A percentile compares a stretch with the other conserved stretches of the same genome.
phyloP scores from a whole-genome alignment of 23 tunicate genomes.

The Halocynthia aurantium region DNA sequence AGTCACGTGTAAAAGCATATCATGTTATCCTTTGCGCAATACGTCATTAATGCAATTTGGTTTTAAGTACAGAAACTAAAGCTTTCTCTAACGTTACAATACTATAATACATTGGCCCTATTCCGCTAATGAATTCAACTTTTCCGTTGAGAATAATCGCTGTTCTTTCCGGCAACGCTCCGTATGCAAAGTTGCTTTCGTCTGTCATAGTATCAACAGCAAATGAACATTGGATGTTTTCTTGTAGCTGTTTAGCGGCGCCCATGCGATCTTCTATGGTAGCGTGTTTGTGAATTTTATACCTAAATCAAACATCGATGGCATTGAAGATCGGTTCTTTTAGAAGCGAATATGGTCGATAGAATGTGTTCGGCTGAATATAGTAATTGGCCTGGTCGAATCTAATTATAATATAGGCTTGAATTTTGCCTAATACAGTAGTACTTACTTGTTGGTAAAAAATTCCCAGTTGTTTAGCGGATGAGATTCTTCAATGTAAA shows the following conservation, averaged over 20 bases:
- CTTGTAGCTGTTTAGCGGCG: constrained; percentile 32
- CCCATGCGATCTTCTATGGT: constrained; percentile 24
- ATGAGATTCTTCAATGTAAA: constrained; percentile 58
- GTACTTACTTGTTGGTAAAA: constrained; percentile 26
- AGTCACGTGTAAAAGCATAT: too few relatives aligned
- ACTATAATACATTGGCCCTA: constrained; percentile 27
- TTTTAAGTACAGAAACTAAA: too few relatives aligned
- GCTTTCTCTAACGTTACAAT: too few relatives aligned
- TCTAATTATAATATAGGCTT: too few relatives aligned
- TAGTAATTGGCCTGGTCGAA: too few relatives aligned
- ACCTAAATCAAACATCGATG: constrained; percentile 6
- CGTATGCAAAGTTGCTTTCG: constrained; percentile 35
- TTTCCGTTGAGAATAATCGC: constrained; percentile 20
- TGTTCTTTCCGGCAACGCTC: constrained; percentile 52
- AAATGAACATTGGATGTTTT: constrained; percentile 2
- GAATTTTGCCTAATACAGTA: too few relatives aligned
- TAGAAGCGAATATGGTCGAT: too few relatives aligned
- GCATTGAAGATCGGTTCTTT: too few relatives aligned
- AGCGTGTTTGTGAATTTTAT: constrained; percentile 21
- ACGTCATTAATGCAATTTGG: too few relatives aligned
- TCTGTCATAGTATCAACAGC: constrained; percentile 35
- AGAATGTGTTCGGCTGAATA: too few relatives aligned
- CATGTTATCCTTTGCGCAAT: too few relatives aligned
- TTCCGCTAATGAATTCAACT: constrained; percentile 41
- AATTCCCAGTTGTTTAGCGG: constrained; percentile 43